Evolutionary conservation across 2,888 invertebrate genomes (phyloP).

Genomic region (Lasioglossum lativentre): DNA sequence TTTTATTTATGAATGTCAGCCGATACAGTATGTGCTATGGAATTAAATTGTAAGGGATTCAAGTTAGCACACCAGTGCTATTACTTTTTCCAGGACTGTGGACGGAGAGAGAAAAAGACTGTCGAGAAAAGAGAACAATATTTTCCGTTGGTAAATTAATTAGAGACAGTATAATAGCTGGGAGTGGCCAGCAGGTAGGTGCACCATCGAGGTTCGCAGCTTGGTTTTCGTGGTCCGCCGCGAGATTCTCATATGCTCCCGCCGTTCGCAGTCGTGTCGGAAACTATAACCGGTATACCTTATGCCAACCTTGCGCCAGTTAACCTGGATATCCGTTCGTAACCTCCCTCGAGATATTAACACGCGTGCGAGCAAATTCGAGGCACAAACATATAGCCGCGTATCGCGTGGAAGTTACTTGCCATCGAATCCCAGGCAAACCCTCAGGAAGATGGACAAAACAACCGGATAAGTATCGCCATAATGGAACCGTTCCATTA

Average conservation of each 20-base stretch:
- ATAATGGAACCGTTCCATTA: neutral
- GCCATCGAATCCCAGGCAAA: slow-evolving; percentile 38
- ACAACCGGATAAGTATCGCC: slow-evolving; percentile 26
- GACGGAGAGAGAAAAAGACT: slow-evolving; percentile 9
- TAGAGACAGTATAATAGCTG: slow-evolving; percentile 77
- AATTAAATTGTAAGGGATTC: neutral
- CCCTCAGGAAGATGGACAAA: slow-evolving; percentile 40
- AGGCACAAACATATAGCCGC: slow-evolving; percentile 55
- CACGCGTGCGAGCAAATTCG: slow-evolving; percentile 70
- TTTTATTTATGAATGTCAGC: no score
- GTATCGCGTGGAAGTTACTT: slow-evolving; percentile 46
- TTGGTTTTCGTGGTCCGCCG: slow-evolving; percentile 64
- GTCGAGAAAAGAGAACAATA: slow-evolving; percentile 45
- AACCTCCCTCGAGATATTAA: slow-evolving; percentile 75
- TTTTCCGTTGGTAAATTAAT: slow-evolving; percentile 78
- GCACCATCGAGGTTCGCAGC: slow-evolving; percentile 55
- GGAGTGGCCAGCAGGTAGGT: slow-evolving; percentile 70
- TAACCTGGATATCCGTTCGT: slow-evolving; percentile 73
- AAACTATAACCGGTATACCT: slow-evolving; percentile 64
- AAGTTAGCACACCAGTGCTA: neutral
- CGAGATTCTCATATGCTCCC: slow-evolving; percentile 55
- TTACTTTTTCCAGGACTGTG: neutral
- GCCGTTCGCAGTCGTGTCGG: slow-evolving; percentile 67
- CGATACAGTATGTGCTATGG: neutral
- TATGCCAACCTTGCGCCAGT: slow-evolving; percentile 65